phyloP scores from a whole-genome alignment of 2,888 invertebrate genomes.

The Notocelia uddmanniana region DNA sequence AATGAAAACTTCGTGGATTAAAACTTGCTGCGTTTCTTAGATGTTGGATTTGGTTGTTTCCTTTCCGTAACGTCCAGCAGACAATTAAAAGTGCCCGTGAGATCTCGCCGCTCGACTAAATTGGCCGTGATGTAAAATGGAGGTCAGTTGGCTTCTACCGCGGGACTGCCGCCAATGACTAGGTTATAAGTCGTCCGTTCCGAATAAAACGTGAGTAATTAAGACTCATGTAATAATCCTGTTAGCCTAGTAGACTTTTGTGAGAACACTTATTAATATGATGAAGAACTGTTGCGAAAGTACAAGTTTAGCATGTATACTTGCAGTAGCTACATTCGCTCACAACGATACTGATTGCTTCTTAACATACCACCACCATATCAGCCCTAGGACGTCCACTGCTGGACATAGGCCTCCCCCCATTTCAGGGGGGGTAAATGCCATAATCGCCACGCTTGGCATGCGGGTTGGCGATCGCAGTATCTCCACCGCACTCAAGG shows the following conservation, averaged over 20 bases:
- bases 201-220: conserved; percentile 4
- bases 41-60: conserved; percentile 13
- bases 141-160: conserved; percentile 67
- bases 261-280: conserved; percentile 2
- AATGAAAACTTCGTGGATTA: too few species aligned
- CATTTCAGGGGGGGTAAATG: too few species aligned
- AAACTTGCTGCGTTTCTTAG: conserved; percentile 35
- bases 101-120: conserved; percentile 63
- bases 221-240: neutral
- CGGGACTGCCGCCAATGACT: conserved; percentile 47
- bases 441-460: too few species aligned
- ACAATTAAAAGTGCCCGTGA: conserved; percentile 70
- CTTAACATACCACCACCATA: too few species aligned
- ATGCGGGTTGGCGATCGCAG: too few species aligned
- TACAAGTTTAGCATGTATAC: neutral
- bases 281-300: conserved; percentile 50
- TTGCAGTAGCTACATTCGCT: neutral
- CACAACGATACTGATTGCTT: neutral
- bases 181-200: neutral
- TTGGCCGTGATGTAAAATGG: conserved; percentile 71
- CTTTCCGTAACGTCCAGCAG: conserved; percentile 65
- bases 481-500: too few species aligned
- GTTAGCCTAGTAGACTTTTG: neutral
- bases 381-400: too few species aligned
- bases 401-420: too few species aligned